These are phyloP conservation scores for Hipposideros armiger DNA, from an alignment of 2,113 vertebrate genomes.

Conservation along the genomic window DNA sequence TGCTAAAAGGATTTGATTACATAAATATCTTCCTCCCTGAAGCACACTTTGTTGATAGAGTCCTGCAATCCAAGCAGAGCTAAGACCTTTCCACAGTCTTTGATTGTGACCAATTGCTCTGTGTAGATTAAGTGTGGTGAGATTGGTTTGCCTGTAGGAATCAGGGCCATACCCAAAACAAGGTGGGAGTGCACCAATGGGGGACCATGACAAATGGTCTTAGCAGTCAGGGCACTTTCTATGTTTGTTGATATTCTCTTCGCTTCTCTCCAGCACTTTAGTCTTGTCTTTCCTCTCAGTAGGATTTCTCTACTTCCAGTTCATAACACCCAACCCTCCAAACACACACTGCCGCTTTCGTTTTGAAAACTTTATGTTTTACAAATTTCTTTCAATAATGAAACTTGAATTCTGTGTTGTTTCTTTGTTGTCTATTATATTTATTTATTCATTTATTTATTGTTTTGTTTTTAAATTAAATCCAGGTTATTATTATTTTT, in stretches of 20 bases:
- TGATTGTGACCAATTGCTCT: not conserved
- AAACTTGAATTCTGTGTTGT: not conserved
- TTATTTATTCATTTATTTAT: not conserved
- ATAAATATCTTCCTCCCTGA: not conserved
- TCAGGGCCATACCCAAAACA: not conserved
- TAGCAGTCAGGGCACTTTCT: not conserved
- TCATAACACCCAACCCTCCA: not conserved
- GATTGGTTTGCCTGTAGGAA: not conserved
- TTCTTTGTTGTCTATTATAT: conserved; percentile 23
- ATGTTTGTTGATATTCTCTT: not conserved
- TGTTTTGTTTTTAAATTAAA: conserved; percentile 6
- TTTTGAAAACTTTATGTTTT: not conserved
- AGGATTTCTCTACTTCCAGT: not conserved
- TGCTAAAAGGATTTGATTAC: not conserved
- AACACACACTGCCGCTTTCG: not conserved
- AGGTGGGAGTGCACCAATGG: not conserved
- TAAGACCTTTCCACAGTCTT: not conserved
- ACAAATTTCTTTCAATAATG: not conserved
- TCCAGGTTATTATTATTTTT: not conserved
- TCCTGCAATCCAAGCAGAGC: not conserved
- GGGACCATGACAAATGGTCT: not conserved
- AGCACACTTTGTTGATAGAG: not conserved
- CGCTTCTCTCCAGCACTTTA: not conserved
- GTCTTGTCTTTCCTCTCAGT: not conserved
- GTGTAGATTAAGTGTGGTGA: not conserved